A percentile compares a stretch with the other conserved stretches of the same genome.
These are phyloP conservation scores for Cyrtonyx montezumae DNA, from an alignment of 2,113 vertebrate species.

Conservation along the genomic window DNA sequence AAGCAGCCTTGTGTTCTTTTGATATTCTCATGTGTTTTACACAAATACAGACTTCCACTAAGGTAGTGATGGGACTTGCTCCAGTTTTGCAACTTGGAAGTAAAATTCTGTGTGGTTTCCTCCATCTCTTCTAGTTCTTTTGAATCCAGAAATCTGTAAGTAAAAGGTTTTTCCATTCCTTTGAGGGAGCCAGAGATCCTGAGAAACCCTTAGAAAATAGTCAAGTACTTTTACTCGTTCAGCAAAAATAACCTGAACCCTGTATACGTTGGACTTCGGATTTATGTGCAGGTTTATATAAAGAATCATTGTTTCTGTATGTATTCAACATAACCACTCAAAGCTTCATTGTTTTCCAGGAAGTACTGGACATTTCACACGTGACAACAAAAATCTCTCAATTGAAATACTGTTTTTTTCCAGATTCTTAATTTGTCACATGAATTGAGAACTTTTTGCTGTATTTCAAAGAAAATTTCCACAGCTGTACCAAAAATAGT, in stretches of 20 bases:
- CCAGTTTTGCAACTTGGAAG: background rate
- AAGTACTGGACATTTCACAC: background rate
- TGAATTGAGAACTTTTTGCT: background rate
- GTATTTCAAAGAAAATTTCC: background rate
- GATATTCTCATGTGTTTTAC: background rate
- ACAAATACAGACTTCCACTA: background rate
- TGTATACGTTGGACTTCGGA: background rate
- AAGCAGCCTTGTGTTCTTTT: background rate
- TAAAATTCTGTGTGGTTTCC: background rate
- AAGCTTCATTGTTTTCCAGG: background rate
- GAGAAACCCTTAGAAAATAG: background rate
- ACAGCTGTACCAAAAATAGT: background rate
- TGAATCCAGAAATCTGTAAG: background rate
- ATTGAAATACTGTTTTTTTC: background rate
- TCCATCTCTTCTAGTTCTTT: background rate
- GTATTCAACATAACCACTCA: background rate
- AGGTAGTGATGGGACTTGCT: background rate
- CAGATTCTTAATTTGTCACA: background rate
- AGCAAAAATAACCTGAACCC: background rate
- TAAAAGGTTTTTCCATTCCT: background rate
- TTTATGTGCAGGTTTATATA: background rate
- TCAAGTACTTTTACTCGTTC: background rate
- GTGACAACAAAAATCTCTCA: background rate
- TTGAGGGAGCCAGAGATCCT: background rate
- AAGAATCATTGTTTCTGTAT: background rate